Evolutionary conservation across 1,140 invertebrate species (phyloP), one percentile per base, ranked within the genome.

Genomic region (Zaprionus tsacasi): DNA sequence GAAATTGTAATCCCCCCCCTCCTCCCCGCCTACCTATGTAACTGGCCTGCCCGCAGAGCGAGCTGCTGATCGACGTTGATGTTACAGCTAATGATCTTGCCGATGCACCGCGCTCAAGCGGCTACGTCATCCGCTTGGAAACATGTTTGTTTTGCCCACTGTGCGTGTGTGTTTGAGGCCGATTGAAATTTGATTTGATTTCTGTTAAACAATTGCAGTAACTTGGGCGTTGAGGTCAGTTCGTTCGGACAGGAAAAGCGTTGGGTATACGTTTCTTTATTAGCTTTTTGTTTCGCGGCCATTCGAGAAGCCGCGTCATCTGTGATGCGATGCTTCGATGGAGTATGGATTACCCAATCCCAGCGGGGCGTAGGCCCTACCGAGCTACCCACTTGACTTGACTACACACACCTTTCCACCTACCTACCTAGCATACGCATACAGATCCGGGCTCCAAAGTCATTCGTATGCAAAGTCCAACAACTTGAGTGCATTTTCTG

Each of bases 81-180:
- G 60, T 70, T 70, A 67, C 55, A 81, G 52, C 83, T 87, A 88
- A 87, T 87, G 80, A 87, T 82, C 69, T 64, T 79, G 67, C 67
- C 65, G 66, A 57, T 69, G 66, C 57, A 48, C 65, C 65, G 60
- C 38, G 45, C 25, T 59, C 17, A 5, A 43, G 40, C 40, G 27
- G 30, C 58, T 33, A 59, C 69, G 69, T 71, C 61, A 71, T 76
- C 66, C 58, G 69, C 68, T 66, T 71, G 54, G 36, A 68, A 70
- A 57, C 57, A 67, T 69, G 70, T 74, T 81, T 70, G 33, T 48
- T 66, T 65, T 40, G 36, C 48, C 50, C 7, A 6, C 1, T 43
- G 6, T 40, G n/a, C n/a, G 40, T 43, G n/a, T 15, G 40, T 15
- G 40, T 57, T 36, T 52, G 63, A 36, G 64, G 35, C 10, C 56